Conservation (phyloP, 2,888 invertebrate species). For the Archaeoteleia sp. region DNA sequence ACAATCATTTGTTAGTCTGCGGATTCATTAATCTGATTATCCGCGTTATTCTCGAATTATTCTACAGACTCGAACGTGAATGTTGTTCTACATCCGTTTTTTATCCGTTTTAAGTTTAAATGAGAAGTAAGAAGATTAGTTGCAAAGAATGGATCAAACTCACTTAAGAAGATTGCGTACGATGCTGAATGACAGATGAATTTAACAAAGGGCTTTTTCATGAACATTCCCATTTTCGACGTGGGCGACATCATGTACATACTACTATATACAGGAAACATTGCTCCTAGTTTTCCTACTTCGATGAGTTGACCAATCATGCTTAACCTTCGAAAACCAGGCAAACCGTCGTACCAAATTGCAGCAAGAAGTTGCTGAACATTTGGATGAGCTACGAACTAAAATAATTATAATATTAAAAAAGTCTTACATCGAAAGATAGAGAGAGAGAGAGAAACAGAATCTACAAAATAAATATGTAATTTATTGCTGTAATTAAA, state of each 20-base stretch:
- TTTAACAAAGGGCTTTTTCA: constrained; percentile 99
- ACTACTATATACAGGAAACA: constrained; percentile 95
- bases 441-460: not conserved
- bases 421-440: not conserved
- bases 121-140: constrained; percentile 37
- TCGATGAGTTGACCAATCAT: constrained; percentile 91
- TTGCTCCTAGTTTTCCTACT: constrained; percentile 89
- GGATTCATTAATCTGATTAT: constrained; percentile 36
- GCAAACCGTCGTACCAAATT: constrained; percentile 98
- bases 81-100: constrained; percentile 27
- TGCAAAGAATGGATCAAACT: constrained; percentile 74
- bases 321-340: constrained; percentile 95
- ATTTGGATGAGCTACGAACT: constrained; percentile 99
- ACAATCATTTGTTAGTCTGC: constrained; percentile 22
- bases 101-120: constrained; percentile 37
- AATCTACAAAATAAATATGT: no score
- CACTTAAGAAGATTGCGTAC: constrained; percentile 96
- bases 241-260: constrained; percentile 95
- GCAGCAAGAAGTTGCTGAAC: constrained; percentile 97
- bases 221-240: constrained; percentile 89
- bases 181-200: constrained; percentile 98
- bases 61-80: constrained; percentile 16
- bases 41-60: constrained; percentile 20
- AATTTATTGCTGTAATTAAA: no score
- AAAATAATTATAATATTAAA: constrained; percentile 62